Evolutionary conservation across 37 sponge, comb jelly and placozoan species (phyloP).

Genomic region (Beroe ovata): DNA sequence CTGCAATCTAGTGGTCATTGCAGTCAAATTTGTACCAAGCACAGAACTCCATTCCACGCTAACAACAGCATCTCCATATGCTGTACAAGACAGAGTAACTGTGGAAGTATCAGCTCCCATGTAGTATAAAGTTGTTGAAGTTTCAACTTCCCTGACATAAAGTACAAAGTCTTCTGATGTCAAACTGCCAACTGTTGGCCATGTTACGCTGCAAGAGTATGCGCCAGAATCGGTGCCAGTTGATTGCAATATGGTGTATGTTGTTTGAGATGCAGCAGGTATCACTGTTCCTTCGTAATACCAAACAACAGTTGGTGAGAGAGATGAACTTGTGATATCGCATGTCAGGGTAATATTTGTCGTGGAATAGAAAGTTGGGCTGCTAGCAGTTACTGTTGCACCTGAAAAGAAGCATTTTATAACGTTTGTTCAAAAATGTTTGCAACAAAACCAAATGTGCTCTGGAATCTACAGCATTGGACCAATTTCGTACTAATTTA

Average conservation of each 20-base stretch:
- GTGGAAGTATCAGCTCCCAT: not conserved
- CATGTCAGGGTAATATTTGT: not conserved
- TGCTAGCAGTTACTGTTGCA: not conserved
- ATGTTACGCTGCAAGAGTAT: not conserved
- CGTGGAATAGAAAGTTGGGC: not conserved
- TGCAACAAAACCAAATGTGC: not conserved
- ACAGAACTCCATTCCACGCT: not conserved
- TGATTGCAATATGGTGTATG: not conserved
- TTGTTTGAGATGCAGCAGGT: not conserved
- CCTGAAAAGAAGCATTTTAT: not conserved
- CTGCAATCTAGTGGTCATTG: not conserved
- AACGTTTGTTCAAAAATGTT: not conserved
- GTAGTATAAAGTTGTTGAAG: not conserved
- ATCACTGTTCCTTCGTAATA: not conserved
- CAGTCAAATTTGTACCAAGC: not conserved
- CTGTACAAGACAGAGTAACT: not conserved
- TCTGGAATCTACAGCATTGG: too few relatives aligned
- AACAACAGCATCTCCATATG: not conserved
- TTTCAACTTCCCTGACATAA: not conserved
- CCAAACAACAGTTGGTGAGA: not conserved
- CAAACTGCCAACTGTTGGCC: slow-evolving; percentile 15
- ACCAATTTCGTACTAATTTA: too few relatives aligned
- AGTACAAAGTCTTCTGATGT: slow-evolving; percentile 17
- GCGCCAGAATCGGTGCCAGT: not conserved
- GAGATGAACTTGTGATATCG: not conserved